Conservation (phyloP, 2,888 invertebrate species). For the Ochropacha duplaris region DNA sequence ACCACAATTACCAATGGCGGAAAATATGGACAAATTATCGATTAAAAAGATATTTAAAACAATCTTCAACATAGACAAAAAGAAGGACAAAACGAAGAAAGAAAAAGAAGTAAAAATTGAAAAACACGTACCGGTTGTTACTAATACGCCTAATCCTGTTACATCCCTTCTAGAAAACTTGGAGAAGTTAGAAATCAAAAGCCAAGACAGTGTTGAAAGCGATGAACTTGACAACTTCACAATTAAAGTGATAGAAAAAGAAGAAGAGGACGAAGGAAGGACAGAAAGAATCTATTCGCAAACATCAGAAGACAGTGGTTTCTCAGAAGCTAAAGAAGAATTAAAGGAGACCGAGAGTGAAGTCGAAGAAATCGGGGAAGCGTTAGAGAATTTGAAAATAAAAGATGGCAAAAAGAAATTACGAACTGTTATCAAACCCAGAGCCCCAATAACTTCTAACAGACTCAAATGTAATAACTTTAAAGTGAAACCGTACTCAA, state of each 20-base stretch:
- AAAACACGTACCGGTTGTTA: slow-evolving; percentile 17
- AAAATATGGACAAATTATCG: slow-evolving; percentile 47
- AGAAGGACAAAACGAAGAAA: slow-evolving; percentile 28
- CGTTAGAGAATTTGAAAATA: slow-evolving; percentile 34
- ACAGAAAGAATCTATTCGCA: slow-evolving; percentile 56
- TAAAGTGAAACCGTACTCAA: slow-evolving; percentile 10
- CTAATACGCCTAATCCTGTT: slow-evolving; percentile 24
- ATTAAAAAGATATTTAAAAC: slow-evolving; percentile 42
- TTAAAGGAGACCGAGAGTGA: slow-evolving; percentile 5
- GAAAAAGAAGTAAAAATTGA: slow-evolving; percentile 17
- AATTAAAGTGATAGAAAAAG: slow-evolving; percentile 50
- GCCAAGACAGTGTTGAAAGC: slow-evolving; percentile 28
- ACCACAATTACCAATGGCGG: slow-evolving; percentile 51
- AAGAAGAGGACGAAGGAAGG: slow-evolving; percentile 43
- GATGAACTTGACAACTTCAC: slow-evolving; percentile 57
- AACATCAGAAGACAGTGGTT: slow-evolving; percentile 68
- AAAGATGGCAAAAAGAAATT: slow-evolving; percentile 40
- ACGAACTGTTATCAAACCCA: slow-evolving; percentile 30
- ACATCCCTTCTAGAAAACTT: slow-evolving; percentile 44
- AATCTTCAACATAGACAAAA: slow-evolving; percentile 40
- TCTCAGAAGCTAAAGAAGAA: slow-evolving; percentile 42
- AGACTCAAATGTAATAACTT: background rate
- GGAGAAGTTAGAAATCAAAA: slow-evolving; percentile 36
- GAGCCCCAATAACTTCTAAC: slow-evolving; percentile 37
- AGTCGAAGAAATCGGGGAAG: slow-evolving; percentile 33